Evolutionary conservation across 1,140 invertebrate species (phyloP), one percentile per base, ranked within the genome.

Genomic region (Bilobella aurantiaca): DNA sequence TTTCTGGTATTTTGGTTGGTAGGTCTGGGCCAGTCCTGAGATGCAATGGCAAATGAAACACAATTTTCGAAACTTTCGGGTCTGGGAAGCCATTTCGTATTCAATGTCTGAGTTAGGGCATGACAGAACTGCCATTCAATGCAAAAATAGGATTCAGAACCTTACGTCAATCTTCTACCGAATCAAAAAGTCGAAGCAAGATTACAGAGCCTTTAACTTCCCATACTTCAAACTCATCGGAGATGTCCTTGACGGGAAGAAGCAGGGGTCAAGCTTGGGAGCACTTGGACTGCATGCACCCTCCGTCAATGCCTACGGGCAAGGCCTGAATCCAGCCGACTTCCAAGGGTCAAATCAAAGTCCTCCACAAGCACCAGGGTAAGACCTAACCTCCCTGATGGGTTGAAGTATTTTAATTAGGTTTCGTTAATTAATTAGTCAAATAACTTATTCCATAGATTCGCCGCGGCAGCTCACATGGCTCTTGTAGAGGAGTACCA

Each of bases 31-130:
- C n/a, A 68, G 66, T 58, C 68, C 71, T 12, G 71, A 72, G 27
- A 72, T 72, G 64, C 71, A 72, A 53, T 72, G 68, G 68, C 66
- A 72, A 21, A 70, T 72, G 66, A 72, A 70, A 37, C 69, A 71
- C 46, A 68, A 68, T 62, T 67, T 69, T 37, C 30, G 71, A 64
- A 72, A 72, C 58, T 72, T 72, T 53, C 63, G 71, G 28, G 71
- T 72, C 0, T 72, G 71, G 71, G 71, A 72, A 64, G 71, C 71
- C 21, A 72, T 72, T 32, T 72, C 71, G 16, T 72, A 53, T 47
- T 58, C 62, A 1, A 72, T 72, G 71, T 65, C 67, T 29, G 66
- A 72, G 47, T 47, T 68, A 47, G 68, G 71, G 5, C 68, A 72
- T 59, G 71, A 72, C 29, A 56, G 71, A 27, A 72, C 71, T 12